Base-by-base conservation (phyloP, 64 coral and sea anemone species). In the Trachythela sp. region DNA sequence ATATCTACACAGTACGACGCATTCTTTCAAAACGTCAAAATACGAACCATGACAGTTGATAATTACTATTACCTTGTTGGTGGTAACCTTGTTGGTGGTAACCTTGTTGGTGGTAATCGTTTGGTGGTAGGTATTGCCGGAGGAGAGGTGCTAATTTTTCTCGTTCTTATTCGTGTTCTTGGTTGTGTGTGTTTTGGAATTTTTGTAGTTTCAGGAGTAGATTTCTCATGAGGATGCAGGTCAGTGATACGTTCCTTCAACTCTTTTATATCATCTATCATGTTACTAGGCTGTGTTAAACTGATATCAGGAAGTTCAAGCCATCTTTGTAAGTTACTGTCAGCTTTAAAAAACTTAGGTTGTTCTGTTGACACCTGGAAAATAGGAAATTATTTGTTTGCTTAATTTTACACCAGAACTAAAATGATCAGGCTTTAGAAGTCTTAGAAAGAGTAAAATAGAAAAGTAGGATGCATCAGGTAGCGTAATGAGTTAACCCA, bases 331-430 rank as follows among this genome's bases (percentile, higher is more conserved):
- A 80, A 80, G 34, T 80, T 80, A 39, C 75, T 80, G 15, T 39
- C 75, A 29, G 75, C 33, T 38, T 80, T 80, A 29, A 80, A 80
- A 39, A 80, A 80, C 75, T 80, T 80, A 34, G 75, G 75, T 80
- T 80, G 75, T 39, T 80, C 75, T 80, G 75, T 80, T 80, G 75
- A 80, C 20, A 80, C 75, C 75, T 80, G 30, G 15, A 80, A 35
- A 2, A 80, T 35, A 34, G 30, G 75, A 80, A 6, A 2, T 1
- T 18, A 37, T 36, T 30, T 7, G 8, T 64, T 52, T 52, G 49
- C 49, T 15, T 0, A 52, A 11, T 52, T 15, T 11, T 52, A 1
- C 49, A 11, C 13, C 49, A 52, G 22, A 15, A 52, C 22, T 52
- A 49, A 15, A 15, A 9, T 49, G 48, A 15, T 7, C 15, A n/a